Base-by-base conservation (phyloP, 1,140 invertebrate genomes). In the Drosophila navojoa region DNA sequence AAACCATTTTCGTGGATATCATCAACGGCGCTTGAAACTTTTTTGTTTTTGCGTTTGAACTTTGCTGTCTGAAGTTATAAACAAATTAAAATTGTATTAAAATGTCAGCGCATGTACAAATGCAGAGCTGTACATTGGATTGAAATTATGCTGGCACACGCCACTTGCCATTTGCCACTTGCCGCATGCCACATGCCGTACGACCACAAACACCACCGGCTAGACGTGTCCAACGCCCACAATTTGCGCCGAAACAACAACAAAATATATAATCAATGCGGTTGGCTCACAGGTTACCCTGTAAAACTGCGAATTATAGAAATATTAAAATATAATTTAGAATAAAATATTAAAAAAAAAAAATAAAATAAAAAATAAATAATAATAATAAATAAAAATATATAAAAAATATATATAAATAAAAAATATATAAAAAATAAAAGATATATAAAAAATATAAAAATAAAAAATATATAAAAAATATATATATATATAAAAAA, bases 11-110 rank as follows among this genome's bases (percentile, higher is more conserved):
- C 50, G 62, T 78, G 68, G 25, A 74, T 71, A 62, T 63, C 57
- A 62, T 74, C 67, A 71, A 45, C 59, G 47, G 25, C 25, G 50
- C 62, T 45, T 59, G 29, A 44, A 40, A 73, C 54, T 44, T 72
- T 80, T 80, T 60, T 63, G 57, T 54, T 57, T 70, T 49, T 57
- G 45, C 22, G 22, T 35, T 44, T 49, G 38, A 84, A 84, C 77
- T 82, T 84, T 84, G 60, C 61, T 84, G 60, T 72, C 64, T 67
- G 66, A 84, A 84, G 80, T 81, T 78, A 76, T 82, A 87, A 86
- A 87, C 84, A 87, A 87, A 87, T 87, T 89, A 82, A 82, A 87
- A 82, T 87, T 89, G 80, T 72, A 86, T 81, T 84, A 71, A 85
- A 84, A 84, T 84, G 72, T 76, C 68, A 79, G 71, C 50, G 55